Conservation (phyloP, 2,888 invertebrate genomes). For the Tortrix viridana region DNA sequence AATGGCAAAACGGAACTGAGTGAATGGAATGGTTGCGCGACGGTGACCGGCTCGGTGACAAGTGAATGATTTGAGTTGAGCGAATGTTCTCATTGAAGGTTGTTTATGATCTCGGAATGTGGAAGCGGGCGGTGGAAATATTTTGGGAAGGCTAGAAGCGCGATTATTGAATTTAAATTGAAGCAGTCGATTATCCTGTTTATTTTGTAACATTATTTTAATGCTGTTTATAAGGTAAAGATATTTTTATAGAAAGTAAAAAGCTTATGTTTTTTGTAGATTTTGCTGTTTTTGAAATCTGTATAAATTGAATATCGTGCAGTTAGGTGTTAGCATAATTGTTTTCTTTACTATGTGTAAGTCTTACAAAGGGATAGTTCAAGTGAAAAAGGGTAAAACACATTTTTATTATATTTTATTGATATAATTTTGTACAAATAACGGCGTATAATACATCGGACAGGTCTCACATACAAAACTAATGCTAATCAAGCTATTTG, state of each 20-base stretch:
- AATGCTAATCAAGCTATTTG: slow-evolving; percentile 79
- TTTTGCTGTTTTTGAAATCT: no score
- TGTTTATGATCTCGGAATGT: slow-evolving; percentile 32
- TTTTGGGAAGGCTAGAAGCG: no score
- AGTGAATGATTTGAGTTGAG: slow-evolving; percentile 29
- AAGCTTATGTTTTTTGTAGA: no score
- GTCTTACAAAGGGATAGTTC: not conserved
- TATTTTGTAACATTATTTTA: no score
- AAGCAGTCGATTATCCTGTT: no score
- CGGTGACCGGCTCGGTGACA: slow-evolving; percentile 16
- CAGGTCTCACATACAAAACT: slow-evolving; percentile 85
- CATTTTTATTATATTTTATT: slow-evolving; percentile 73
- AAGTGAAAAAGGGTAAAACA: slow-evolving; percentile 25
- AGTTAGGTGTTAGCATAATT: no score
- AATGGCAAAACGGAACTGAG: slow-evolving; percentile 23
- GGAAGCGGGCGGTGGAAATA: not conserved
- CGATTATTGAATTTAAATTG: no score
- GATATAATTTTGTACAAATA: slow-evolving; percentile 85
- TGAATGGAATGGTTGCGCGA: slow-evolving; percentile 23
- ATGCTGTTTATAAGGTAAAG: no score
- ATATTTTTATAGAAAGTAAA: no score
- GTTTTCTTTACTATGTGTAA: not conserved
- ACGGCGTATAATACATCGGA: slow-evolving; percentile 84
- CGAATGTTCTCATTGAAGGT: slow-evolving; percentile 17
- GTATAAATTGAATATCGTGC: no score